Percentiles rank a stretch among this genome's conserved stretches.
Conservation (phyloP, 2,113 vertebrate species). For the Oryctolagus cuniculus region DNA sequence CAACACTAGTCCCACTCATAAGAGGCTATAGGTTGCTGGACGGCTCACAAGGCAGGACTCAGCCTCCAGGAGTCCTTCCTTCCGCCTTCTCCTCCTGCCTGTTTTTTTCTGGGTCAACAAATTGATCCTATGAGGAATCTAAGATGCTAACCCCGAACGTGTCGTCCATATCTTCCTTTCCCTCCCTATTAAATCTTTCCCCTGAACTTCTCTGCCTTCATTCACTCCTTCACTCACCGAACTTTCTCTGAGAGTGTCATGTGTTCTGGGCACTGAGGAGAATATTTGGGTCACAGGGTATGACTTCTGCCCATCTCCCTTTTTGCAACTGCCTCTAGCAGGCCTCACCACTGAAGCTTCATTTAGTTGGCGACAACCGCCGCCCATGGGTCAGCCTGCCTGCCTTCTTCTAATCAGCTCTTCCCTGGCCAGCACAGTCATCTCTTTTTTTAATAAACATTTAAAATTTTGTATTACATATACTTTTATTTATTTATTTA, state of each 20-base stretch:
- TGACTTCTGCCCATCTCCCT: neutral
- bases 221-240: neutral
- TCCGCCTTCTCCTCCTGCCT: neutral
- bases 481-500: too few species aligned
- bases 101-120: neutral
- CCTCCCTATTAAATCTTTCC: neutral
- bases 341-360: neutral
- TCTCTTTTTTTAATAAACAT: neutral
- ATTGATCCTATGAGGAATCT: neutral
- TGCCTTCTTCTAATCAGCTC: neutral
- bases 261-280: neutral
- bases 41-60: neutral
- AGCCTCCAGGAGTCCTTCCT: neutral
- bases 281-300: neutral
- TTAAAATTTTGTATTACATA: too few species aligned
- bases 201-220: conserved; percentile 9
- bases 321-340: neutral
- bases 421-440: neutral
- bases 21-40: neutral
- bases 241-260: neutral
- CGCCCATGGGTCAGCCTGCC: neutral
- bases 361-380: neutral
- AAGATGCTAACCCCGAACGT: neutral
- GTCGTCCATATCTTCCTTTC: neutral
- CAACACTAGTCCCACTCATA: neutral